These are phyloP conservation scores for Diaperis boleti DNA, from an alignment of 2,888 invertebrate species.

Conservation along the genomic window DNA sequence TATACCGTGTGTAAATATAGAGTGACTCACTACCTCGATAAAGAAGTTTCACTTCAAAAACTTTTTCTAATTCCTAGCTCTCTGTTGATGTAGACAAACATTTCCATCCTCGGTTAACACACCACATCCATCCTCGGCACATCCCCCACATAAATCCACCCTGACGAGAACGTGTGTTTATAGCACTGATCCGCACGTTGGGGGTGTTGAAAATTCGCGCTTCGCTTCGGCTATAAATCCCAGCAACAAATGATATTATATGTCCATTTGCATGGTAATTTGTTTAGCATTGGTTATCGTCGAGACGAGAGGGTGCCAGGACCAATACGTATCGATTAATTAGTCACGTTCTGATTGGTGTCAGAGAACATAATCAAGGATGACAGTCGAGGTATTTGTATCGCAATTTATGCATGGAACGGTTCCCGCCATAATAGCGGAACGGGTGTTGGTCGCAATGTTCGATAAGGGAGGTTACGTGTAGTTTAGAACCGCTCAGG, in stretches of 20 bases:
- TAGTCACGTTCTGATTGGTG: constrained; percentile 38
- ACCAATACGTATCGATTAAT: constrained; percentile 31
- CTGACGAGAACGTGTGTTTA: too few relatives aligned
- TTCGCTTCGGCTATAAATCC: constrained; percentile 3
- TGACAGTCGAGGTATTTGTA: constrained; percentile 36
- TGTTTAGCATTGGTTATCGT: constrained; percentile 10
- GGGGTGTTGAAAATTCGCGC: constrained; percentile 2
- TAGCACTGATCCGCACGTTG: too few relatives aligned
- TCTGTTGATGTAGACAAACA: too few relatives aligned
- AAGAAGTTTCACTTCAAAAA: too few relatives aligned
- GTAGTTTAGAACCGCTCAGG: constrained; percentile 36
- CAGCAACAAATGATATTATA: neutral
- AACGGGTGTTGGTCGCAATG: constrained; percentile 36
- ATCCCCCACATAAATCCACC: too few relatives aligned
- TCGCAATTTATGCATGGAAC: constrained; percentile 36
- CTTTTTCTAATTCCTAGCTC: too few relatives aligned
- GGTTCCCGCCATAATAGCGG: constrained; percentile 22
- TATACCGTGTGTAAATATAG: too few relatives aligned
- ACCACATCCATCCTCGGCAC: too few relatives aligned
- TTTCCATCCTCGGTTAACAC: too few relatives aligned
- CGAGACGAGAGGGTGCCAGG: constrained; percentile 17
- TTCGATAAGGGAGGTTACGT: constrained; percentile 33
- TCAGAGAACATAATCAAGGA: constrained; percentile 32
- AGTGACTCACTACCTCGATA: too few relatives aligned
- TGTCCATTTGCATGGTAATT: constrained; percentile 25